A percentile compares a stretch with the other conserved stretches of the same genome.
phyloP scores from a whole-genome alignment of 2,113 vertebrate species.

The Amia ocellicauda region DNA sequence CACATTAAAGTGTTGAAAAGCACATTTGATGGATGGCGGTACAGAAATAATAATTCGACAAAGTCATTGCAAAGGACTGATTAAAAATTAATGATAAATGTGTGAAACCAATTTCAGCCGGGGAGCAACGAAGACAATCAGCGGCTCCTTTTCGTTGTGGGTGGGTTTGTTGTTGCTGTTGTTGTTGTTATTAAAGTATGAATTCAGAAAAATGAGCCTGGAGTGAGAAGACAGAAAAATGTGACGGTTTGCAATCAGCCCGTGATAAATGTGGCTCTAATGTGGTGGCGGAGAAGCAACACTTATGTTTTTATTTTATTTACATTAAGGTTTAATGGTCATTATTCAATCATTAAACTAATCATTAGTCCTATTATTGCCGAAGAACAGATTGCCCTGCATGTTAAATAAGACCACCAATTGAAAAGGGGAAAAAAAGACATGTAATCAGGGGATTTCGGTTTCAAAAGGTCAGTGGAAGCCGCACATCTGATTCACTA shows the following conservation, averaged over 20 bases:
- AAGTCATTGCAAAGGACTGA: conserved; percentile 48
- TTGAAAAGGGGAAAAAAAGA: no score
- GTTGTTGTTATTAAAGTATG: conserved; percentile 19
- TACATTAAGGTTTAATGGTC: not conserved
- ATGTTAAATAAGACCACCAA: no score
- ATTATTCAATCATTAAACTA: conserved; percentile 4
- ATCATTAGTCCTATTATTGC: no score
- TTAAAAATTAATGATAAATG: conserved; percentile 59
- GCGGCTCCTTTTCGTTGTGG: no score
- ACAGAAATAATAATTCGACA: conserved; percentile 56
- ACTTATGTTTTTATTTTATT: not conserved
- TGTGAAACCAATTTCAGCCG: conserved; percentile 40
- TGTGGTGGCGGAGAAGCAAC: conserved; percentile 18
- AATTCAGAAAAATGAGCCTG: conserved; percentile 11
- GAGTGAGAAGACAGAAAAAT: conserved; percentile 5
- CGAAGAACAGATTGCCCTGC: no score
- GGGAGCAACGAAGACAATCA: conserved; percentile 63
- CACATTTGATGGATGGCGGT: conserved; percentile 38
- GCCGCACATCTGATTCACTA: no score
- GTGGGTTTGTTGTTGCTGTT: conserved; percentile 15
- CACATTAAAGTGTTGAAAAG: not conserved
- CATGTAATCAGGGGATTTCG: no score
- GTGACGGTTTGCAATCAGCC: conserved; percentile 23
- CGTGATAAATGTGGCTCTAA: conserved; percentile 22
- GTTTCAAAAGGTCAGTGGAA: no score